phyloP scores from a whole-genome alignment of 2,888 invertebrate species.

The Caenorhabditis afra region DNA sequence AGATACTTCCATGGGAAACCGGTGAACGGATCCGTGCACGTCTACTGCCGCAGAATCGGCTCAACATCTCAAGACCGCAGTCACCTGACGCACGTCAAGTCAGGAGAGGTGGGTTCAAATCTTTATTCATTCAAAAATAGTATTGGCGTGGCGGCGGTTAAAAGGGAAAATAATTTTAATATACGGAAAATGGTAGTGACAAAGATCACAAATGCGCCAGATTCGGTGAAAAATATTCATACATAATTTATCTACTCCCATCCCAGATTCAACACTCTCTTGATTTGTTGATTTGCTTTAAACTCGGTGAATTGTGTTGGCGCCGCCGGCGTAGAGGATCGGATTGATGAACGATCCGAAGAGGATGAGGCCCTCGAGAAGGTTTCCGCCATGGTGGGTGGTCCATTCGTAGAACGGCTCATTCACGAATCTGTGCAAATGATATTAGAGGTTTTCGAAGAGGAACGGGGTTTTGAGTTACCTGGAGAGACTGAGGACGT shows the following conservation, averaged over 20 bases:
- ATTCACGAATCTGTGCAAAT: constrained; percentile 57
- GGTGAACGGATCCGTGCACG: constrained; percentile 40
- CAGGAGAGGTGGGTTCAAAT: constrained; percentile 42
- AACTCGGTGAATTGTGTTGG: constrained; percentile 44
- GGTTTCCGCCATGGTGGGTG: constrained; percentile 65
- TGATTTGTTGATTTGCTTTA: not conserved
- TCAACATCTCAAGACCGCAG: constrained; percentile 36
- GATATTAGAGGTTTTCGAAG: not conserved
- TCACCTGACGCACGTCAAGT: constrained; percentile 47
- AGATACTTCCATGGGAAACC: constrained; percentile 53
- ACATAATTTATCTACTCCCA: constrained; percentile 35
- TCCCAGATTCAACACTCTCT: not conserved
- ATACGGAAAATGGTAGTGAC: not conserved
- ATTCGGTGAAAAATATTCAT: constrained; percentile 24
- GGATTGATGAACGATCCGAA: constrained; percentile 76
- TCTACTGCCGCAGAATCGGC: constrained; percentile 40
- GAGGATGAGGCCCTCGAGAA: constrained; percentile 76
- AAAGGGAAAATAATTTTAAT: too few species aligned
- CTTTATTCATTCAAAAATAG: constrained; percentile 14
- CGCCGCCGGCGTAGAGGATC: constrained; percentile 69
- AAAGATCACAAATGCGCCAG: constrained; percentile 38
- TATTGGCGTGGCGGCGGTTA: too few species aligned
- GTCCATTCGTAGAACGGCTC: constrained; percentile 57
- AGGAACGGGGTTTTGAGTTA: not conserved
- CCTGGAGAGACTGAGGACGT: constrained; percentile 69